Percentiles rank a stretch among this genome's conserved stretches.
Evolutionary conservation across 1,140 invertebrate genomes (phyloP).

Genomic region (Colletes latitarsis): DNA sequence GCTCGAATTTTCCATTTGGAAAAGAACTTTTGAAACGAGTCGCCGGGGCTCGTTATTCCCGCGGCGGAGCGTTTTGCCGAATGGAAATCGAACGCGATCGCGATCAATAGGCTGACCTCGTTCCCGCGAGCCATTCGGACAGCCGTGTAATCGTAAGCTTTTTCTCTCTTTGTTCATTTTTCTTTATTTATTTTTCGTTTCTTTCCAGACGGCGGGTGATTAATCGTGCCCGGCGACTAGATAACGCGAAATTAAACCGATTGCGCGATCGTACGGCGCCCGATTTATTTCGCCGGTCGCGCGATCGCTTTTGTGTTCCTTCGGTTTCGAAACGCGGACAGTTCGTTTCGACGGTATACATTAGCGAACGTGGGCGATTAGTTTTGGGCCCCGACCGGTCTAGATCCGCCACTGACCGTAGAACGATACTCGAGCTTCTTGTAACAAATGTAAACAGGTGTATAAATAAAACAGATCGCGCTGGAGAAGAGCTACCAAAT

Average conservation of each 20-base stretch:
- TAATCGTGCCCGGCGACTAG: conserved; percentile 53
- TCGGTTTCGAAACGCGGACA: conserved; percentile 1
- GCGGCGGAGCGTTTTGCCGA: conserved; percentile 20
- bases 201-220: conserved; percentile 28
- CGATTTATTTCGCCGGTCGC: neutral
- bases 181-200: neutral
- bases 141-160: conserved; percentile 56
- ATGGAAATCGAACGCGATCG: conserved; percentile 55
- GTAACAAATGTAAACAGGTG: conserved; percentile 41
- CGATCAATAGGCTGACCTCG: conserved; percentile 40
- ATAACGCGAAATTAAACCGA: conserved; percentile 59
- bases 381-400: no score
- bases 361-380: no score
- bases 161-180: conserved; percentile 28
- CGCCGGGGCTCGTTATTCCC: conserved; percentile 48
- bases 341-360: no score
- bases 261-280: conserved; percentile 25
- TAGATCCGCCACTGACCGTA: no score
- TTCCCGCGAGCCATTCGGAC: conserved; percentile 48
- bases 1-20: conserved; percentile 55
- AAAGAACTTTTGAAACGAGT: conserved; percentile 26
- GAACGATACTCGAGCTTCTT: neutral
- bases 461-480: conserved; percentile 26
- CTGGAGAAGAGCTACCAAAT: conserved; percentile 45
- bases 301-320: conserved; percentile 1